These are phyloP conservation scores for Albula glossodonta DNA, from an alignment of 2,113 vertebrate genomes.

Conservation along the genomic window DNA sequence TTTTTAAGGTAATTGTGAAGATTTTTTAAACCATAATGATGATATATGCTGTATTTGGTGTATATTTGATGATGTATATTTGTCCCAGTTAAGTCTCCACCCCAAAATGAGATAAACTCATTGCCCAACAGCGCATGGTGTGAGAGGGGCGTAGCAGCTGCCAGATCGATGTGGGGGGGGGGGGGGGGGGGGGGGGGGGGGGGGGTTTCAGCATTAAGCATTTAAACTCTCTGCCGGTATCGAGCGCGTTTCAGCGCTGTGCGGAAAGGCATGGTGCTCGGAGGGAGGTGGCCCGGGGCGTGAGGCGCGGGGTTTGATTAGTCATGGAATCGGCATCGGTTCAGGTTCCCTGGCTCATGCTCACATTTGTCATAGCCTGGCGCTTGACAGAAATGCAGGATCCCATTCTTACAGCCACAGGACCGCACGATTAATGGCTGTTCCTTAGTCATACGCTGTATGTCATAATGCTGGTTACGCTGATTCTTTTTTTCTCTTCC, in stretches of 20 bases:
- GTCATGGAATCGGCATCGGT: neutral
- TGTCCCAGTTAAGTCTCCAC: neutral
- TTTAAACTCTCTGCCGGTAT: neutral
- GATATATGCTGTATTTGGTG: neutral
- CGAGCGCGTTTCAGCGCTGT: neutral
- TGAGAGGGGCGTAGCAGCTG: constrained; percentile 41
- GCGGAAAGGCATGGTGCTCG: neutral
- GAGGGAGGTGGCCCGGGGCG: neutral
- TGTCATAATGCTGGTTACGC: neutral
- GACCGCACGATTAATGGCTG: neutral
- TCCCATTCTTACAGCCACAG: neutral
- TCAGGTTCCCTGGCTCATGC: neutral
- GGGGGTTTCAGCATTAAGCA: too few species aligned
- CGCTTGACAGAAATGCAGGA: neutral
- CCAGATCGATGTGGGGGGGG: constrained; percentile 56
- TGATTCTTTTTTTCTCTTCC: neutral
- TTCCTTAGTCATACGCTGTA: neutral
- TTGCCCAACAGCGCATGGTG: constrained; percentile 5
- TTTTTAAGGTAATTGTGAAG: too few species aligned
- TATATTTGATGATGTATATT: too few species aligned
- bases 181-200: too few species aligned
- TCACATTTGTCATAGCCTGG: neutral
- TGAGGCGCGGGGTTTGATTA: neutral
- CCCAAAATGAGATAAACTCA: constrained; percentile 2
- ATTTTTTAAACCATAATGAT: too few species aligned